Evolutionary conservation across 92 coral and sea anemone genomes (phyloP), one percentile per base, ranked within the genome.

Genomic region (Meandrina meandrites): DNA sequence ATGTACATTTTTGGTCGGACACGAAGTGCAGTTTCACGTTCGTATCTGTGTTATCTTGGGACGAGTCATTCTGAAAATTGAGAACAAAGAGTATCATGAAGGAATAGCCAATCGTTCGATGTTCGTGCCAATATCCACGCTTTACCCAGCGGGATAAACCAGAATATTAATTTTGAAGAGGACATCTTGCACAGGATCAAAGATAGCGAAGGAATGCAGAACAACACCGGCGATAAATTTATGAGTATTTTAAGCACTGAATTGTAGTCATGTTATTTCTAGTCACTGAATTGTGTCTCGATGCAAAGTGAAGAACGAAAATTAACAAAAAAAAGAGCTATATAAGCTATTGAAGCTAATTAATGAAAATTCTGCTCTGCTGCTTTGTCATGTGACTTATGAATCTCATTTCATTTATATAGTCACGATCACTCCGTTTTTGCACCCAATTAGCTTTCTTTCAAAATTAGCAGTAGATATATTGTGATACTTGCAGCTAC

Each of bases 121-220:
- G 5, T 37, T 74, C 78, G 78, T 74, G 78, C 51, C 54, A 21
- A 11, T 37, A 74, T 37, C 16, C 78, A 36, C 53, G 78, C 76
- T 35, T 17, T 31, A 1, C 24, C 0, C 76, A 34, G 76, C 45
- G 24, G 78, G 53, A 54, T 22, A 32, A 73, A 40, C 51, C 36
- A 7, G 78, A 74, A 74, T 74, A 35, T 74, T 74, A 36, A 74
- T 36, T 35, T 74, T 16, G 21, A n/a, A 6, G 54, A 40, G 40
- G 35, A 27, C 35, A 28, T 27, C 8, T 64, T 64, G 70, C 70
- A n/a, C 70, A 13, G 31, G 71, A 66, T 66, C 71, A 66, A 28
- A 66, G 71, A 27, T 14, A 66, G 71, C 71, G 71, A 66, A 22
- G 71, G 71, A 66, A 27, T 66, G 71, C 35, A 28, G 17, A 0